Evolutionary conservation across 2,888 invertebrate genomes (phyloP).

Genomic region (Deroplatys truncata): DNA sequence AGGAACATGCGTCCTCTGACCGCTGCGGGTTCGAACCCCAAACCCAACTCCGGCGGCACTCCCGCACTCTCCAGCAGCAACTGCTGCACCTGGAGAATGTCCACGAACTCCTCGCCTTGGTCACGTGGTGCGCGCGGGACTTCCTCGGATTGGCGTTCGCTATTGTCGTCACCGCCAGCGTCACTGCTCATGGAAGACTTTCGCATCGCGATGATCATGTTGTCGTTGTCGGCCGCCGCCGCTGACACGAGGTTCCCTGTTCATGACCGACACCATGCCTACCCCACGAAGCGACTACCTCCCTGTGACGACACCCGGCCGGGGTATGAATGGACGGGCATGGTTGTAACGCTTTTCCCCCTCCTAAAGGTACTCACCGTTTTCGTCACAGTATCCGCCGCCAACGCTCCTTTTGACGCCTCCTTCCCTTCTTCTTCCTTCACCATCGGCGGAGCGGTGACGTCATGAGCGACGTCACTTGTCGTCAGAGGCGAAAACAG

Average conservation of each 20-base stretch:
- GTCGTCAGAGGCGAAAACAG: slow-evolving; percentile 13
- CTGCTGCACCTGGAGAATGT: slow-evolving; percentile 77
- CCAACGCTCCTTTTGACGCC: slow-evolving; percentile 3
- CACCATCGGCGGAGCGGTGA: slow-evolving; percentile 4
- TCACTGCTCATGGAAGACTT: not conserved
- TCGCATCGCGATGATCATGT: not conserved
- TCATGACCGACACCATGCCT: not conserved
- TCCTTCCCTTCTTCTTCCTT: not conserved
- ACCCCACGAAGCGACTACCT: not conserved
- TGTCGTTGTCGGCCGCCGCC: not conserved
- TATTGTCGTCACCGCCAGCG: slow-evolving; percentile 31
- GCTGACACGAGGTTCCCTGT: not conserved
- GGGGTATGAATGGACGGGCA: not conserved
- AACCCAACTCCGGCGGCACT: not conserved
- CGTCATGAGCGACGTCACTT: slow-evolving; percentile 2
- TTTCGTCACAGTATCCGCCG: slow-evolving; percentile 15
- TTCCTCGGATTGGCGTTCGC: slow-evolving; percentile 45
- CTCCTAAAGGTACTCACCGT: slow-evolving; percentile 3
- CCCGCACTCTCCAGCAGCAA: slow-evolving; percentile 54
- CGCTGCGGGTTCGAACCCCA: slow-evolving; percentile 27
- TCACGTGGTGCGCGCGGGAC: slow-evolving; percentile 37
- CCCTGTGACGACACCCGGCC: not conserved
- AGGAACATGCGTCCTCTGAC: slow-evolving; percentile 16
- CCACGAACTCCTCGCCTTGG: slow-evolving; percentile 66
- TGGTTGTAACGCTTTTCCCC: not conserved